Base-by-base conservation (phyloP, 92 coral and sea anemone genomes). In the Isaurus tuberculatus region DNA sequence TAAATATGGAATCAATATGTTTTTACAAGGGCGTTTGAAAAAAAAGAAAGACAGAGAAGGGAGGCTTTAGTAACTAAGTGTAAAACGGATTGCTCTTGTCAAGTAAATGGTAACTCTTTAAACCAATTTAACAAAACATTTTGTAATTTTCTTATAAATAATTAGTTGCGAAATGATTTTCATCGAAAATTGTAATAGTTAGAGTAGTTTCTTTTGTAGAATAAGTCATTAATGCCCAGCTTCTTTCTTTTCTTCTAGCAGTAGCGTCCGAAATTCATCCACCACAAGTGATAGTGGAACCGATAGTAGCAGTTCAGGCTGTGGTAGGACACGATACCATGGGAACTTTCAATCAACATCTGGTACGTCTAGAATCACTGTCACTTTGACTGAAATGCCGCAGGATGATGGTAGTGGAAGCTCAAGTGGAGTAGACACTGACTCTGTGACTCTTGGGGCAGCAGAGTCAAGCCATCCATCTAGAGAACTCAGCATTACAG, bases 391-490 rank as follows among this genome's bases (percentile, higher is more conserved):
- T 33, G 91, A 91, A 61, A 90, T 58, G 27, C 82, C 94, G 13
- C 69, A 82, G 44, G 93, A 89, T 78, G 97, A 93, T 46, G 94
- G 90, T 28, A 93, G 93, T 74, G 97, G 94, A 34, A 93, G 93
- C 67, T 93, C 97, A 16, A 93, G 97, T 79, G 97, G 97, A 16
- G 97, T 93, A 10, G 97, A 93, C 86, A 93, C 94, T 1, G 97
- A 93, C 86, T 89, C 94, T 5, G 87, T 89, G 64, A 88, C 83
- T 2, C 82, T 77, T 60, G 82, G 75, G 4, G 64, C 49, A 16
- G 25, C 58, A 31, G 70, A 77, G 51, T 70, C 82, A 30, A 36
- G 43, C 23, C 82, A 58, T 27, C 70, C 82, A 29, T 14, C 82
- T 1, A 77, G 70, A 77, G 82, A 77, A 60, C 82, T 77, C 32